These are phyloP conservation scores for Drosophila borealis DNA, from an alignment of 2,888 invertebrate species.

Conservation along the genomic window DNA sequence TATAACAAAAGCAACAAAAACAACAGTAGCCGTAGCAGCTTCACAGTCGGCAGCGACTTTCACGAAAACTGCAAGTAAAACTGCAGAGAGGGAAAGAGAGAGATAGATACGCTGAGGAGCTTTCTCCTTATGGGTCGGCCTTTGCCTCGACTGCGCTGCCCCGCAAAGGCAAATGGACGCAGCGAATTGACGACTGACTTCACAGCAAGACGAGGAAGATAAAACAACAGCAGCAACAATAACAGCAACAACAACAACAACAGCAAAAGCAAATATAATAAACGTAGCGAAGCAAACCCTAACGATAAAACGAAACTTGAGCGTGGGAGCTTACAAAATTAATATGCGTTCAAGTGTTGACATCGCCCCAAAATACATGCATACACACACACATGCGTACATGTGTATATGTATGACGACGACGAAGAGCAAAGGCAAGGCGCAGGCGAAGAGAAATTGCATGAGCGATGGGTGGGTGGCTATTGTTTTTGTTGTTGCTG, in stretches of 20 bases:
- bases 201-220: slow-evolving; percentile 55
- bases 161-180: slow-evolving; percentile 70
- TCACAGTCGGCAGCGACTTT: slow-evolving; percentile 56
- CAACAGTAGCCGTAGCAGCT: slow-evolving; percentile 25
- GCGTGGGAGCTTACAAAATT: slow-evolving; percentile 78
- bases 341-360: slow-evolving; percentile 78
- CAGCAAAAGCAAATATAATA: slow-evolving; percentile 20
- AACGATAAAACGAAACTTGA: slow-evolving; percentile 63
- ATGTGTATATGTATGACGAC: not conserved
- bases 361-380: slow-evolving; percentile 38
- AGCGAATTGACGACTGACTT: slow-evolving; percentile 49
- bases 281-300: slow-evolving; percentile 44
- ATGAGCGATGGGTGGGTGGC: slow-evolving; percentile 39
- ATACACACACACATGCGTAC: not conserved
- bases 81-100: slow-evolving; percentile 53
- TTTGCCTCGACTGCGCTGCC: slow-evolving; percentile 38
- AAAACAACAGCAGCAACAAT: slow-evolving; percentile 39
- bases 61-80: slow-evolving; percentile 79
- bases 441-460: slow-evolving; percentile 48
- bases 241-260: slow-evolving; percentile 20
- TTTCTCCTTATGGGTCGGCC: slow-evolving; percentile 68
- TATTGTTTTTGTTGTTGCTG: slow-evolving; percentile 40
- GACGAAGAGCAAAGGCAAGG: slow-evolving; percentile 19
- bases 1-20: slow-evolving; percentile 60
- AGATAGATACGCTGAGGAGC: slow-evolving; percentile 57